These are phyloP conservation scores for Leuciscus waleckii DNA, from an alignment of 2,797 vertebrate genomes.

Conservation along the genomic window DNA sequence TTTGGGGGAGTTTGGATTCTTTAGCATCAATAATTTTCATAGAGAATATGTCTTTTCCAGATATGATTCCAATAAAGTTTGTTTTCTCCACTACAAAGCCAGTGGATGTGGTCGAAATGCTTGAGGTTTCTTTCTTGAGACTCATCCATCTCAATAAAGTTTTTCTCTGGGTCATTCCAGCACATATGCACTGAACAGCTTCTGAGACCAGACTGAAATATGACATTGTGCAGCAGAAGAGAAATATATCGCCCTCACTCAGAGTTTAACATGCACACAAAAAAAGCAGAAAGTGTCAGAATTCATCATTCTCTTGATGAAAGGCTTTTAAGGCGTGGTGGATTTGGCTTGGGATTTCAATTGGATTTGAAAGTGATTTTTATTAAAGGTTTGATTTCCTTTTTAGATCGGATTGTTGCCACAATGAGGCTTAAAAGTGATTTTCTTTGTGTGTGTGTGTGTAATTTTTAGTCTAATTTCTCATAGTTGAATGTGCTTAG, in stretches of 20 bases:
- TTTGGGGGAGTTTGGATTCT: slow-evolving; percentile 13
- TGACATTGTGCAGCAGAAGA: slow-evolving; percentile 15
- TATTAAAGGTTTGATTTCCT: slow-evolving; percentile 4
- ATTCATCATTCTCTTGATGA: slow-evolving; percentile 14
- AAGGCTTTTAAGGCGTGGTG: neutral
- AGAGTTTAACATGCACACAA: slow-evolving; percentile 18
- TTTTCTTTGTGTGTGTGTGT: neutral
- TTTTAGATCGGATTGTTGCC: neutral
- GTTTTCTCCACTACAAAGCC: slow-evolving; percentile 46
- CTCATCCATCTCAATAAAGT: slow-evolving; percentile 52
- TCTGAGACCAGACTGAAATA: slow-evolving; percentile 1
- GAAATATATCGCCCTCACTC: neutral
- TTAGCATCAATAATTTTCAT: slow-evolving; percentile 51
- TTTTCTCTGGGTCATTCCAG: slow-evolving; percentile 30
- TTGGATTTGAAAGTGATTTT: slow-evolving; percentile 15
- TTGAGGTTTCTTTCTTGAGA: slow-evolving; percentile 50
- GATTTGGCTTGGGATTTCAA: neutral
- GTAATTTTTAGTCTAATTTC: neutral
- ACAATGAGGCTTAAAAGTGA: neutral
- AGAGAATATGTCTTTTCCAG: slow-evolving; percentile 37
- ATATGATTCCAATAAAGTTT: slow-evolving; percentile 48
- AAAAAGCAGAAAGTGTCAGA: slow-evolving; percentile 6
- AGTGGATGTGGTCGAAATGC: slow-evolving; percentile 49
- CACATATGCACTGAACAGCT: slow-evolving; percentile 29
- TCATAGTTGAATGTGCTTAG: neutral